Conservation (phyloP, 2,797 vertebrate species). For the Aphelocoma californica region DNA sequence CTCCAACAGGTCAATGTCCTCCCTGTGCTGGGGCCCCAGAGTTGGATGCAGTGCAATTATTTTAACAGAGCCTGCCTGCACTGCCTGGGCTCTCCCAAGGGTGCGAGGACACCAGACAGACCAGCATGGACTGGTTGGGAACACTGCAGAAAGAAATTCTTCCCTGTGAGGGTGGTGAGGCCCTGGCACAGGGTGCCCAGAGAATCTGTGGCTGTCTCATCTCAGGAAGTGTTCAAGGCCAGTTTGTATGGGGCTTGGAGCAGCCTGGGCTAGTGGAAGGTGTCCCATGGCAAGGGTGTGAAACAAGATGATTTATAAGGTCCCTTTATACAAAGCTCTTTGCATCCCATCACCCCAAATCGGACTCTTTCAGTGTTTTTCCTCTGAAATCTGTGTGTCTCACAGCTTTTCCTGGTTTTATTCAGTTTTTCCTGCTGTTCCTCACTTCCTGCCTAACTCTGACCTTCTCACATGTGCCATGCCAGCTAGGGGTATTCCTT, state of each 20-base stretch:
- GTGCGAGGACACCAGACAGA: not conserved
- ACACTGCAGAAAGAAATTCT: not conserved
- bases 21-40: not conserved
- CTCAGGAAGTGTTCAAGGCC: not conserved
- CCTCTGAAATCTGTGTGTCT: not conserved
- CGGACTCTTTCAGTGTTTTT: not conserved
- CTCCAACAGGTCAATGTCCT: not conserved
- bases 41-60: not conserved
- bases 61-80: not conserved
- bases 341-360: not conserved
- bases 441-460: not conserved
- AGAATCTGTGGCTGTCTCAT: not conserved
- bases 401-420: not conserved
- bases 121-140: not conserved
- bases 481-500: not conserved
- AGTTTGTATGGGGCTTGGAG: fast-evolving
- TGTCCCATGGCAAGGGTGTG: not conserved
- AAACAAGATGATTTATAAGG: not conserved
- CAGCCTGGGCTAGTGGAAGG: fast-evolving
- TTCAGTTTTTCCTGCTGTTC: not conserved
- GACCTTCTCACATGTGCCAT: not conserved
- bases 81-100: not conserved
- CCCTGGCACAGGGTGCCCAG: not conserved
- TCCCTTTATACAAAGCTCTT: not conserved
- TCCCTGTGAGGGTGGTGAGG: not conserved